Percentiles rank a stretch among this genome's conserved stretches.
Evolutionary conservation across 2,888 invertebrate genomes (phyloP).

Genomic region (Alloplasta piceator): DNA sequence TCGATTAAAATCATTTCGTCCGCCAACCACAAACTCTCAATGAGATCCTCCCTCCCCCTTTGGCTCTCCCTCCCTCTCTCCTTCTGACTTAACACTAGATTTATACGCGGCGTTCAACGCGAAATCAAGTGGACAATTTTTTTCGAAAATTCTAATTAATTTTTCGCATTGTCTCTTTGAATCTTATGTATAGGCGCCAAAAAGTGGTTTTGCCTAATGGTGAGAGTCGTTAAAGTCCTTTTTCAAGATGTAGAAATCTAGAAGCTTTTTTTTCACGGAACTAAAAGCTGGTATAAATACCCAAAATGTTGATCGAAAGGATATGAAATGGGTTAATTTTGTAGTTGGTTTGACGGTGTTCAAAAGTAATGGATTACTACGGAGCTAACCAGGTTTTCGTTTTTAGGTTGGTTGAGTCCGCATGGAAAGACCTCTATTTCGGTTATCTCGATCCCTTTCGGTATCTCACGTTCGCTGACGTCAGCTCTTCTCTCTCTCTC

Average conservation of each 20-base stretch:
- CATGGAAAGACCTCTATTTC: not conserved
- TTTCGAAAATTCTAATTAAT: not conserved
- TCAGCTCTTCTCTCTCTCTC: constrained; percentile 22
- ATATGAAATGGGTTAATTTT: no score
- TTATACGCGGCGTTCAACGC: not conserved
- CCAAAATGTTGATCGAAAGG: no score
- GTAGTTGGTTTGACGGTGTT: not conserved
- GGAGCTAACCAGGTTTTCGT: no score
- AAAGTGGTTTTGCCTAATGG: not conserved
- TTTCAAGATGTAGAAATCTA: not conserved
- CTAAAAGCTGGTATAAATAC: no score
- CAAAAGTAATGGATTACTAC: no score
- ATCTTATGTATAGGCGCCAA: not conserved
- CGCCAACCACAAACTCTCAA: constrained; percentile 23
- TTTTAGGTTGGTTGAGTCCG: no score
- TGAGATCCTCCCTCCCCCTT: constrained; percentile 7
- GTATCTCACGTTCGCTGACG: constrained; percentile 10
- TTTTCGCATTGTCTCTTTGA: not conserved
- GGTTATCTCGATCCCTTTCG: constrained; percentile 9
- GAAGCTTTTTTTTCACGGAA: no score
- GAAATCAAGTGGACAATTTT: not conserved
- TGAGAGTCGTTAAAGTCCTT: not conserved
- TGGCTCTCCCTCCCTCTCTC: constrained; percentile 22
- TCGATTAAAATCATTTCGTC: constrained; percentile 56
- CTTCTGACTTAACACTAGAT: not conserved